Base-by-base conservation (phyloP, 2,797 vertebrate species). In the Perodicticus potto region DNA sequence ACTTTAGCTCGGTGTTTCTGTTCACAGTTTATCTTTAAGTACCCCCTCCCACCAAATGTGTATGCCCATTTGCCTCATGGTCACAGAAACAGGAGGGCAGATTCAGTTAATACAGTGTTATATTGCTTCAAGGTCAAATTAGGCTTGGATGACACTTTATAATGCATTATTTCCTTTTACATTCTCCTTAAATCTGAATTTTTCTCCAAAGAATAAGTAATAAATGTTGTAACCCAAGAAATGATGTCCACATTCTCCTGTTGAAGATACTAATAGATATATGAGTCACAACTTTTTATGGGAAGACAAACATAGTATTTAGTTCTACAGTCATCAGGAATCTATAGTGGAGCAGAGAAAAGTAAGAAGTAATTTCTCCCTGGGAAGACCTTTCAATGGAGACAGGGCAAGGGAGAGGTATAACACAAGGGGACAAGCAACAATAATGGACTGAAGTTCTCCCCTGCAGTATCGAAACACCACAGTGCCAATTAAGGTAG, bases 241-340 rank as follows among this genome's bases (percentile, higher is more conserved):
- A 92, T 37, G 22, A 93, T 81, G 59, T 37, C 53, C 23, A 81
- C 32, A 59, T 88, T 76, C 61, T 84, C 53, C 72, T 87, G 43
- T 85, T 91, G 61, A 43, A 91, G 94, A 94, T 80, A 91, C 16
- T 81, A 80, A 91, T 76, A 93, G 45, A 63, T 76, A 4, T 87
- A 61, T 59, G 29, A 45, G 25, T 76, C 80, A 72, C 25, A 95
- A 70, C 19, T 91, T 84, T 76, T 77, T 55, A n/a, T 53, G 53
- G 34, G 74, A 91, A 93, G n/a, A 81, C 29, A 87, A 27, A 22
- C 7, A 49, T 82, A 55, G 8, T 90, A 91, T 67, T 81, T 55
- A 85, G 40, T 53, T 94, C 61, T 34, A 70, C 59, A 81, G 67
- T 57, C 69, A 81, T 57, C 3, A 16, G 63, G 61, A 6, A 76